phyloP scores from a whole-genome alignment of 1,140 invertebrate species.

The Triops cancriformis region DNA sequence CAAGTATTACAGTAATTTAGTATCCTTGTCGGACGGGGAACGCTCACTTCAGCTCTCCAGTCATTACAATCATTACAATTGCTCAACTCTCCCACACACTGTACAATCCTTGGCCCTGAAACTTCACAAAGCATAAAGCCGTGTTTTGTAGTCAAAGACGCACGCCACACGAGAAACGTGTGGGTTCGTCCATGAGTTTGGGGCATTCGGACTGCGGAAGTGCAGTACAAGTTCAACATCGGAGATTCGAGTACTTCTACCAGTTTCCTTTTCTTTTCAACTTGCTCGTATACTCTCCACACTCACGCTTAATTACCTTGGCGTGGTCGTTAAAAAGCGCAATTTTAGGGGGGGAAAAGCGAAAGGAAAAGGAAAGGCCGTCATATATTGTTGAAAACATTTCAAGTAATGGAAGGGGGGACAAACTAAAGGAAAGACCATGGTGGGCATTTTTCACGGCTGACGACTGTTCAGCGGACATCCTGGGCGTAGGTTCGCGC shows the following conservation, averaged over 20 bases:
- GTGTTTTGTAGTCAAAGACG: background rate
- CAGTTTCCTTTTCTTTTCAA: background rate
- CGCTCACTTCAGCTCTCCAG: background rate
- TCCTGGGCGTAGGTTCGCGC: background rate
- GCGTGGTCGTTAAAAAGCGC: background rate
- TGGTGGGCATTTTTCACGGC: slow-evolving; percentile 5
- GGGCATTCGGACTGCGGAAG: background rate
- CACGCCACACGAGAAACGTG: background rate
- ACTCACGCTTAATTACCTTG: background rate
- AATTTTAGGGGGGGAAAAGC: background rate
- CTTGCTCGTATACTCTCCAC: background rate
- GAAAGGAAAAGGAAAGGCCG: slow-evolving; percentile 9
- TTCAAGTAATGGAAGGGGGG: background rate
- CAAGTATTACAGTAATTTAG: background rate
- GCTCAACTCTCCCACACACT: background rate
- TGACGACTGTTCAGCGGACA: background rate
- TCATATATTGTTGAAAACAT: background rate
- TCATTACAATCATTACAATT: background rate
- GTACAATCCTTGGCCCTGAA: background rate
- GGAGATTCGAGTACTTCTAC: background rate
- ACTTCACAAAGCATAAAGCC: background rate
- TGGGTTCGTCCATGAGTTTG: background rate
- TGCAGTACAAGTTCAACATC: background rate
- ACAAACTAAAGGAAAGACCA: background rate
- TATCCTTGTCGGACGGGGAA: background rate